A percentile compares a stretch with the other conserved stretches of the same genome.
phyloP scores from a whole-genome alignment of 2,797 vertebrate genomes.

The Sylvia borin region DNA sequence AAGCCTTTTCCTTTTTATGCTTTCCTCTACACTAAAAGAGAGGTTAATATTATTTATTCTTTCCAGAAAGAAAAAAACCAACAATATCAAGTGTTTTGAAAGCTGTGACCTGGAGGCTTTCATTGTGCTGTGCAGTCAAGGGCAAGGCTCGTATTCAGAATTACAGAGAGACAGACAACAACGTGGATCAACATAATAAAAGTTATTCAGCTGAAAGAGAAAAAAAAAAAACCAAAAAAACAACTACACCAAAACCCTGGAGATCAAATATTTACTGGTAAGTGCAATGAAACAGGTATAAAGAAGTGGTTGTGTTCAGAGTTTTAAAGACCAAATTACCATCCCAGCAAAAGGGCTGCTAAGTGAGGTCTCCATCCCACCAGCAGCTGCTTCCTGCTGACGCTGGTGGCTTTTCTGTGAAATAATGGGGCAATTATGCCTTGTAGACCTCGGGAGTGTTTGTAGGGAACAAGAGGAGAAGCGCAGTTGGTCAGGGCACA shows the following conservation, averaged over 20 bases:
- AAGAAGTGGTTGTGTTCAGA: neutral
- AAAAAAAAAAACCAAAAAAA: neutral
- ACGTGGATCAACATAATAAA: neutral
- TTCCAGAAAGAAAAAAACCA: slow-evolving; percentile 9
- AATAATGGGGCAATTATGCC: slow-evolving; percentile 2
- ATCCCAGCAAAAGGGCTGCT: neutral
- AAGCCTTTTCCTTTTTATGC: neutral
- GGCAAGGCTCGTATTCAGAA: slow-evolving; percentile 27
- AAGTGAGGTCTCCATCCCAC: slow-evolving; percentile 12
- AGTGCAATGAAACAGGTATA: neutral
- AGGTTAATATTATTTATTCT: slow-evolving; percentile 20
- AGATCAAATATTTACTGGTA: slow-evolving; percentile 9
- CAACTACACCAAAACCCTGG: neutral
- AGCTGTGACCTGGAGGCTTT: slow-evolving; percentile 50
- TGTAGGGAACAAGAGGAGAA: neutral
- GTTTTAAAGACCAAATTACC: slow-evolving; percentile 6
- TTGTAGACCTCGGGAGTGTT: neutral
- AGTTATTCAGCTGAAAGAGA: slow-evolving; percentile 5
- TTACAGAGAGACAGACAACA: neutral
- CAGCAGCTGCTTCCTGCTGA: slow-evolving; percentile 11
- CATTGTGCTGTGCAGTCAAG: slow-evolving; percentile 25
- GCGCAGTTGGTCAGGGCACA: neutral
- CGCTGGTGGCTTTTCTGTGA: neutral
- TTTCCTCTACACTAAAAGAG: neutral
- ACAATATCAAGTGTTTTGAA: slow-evolving; percentile 43